Conservation (phyloP, 2,797 vertebrate species). For the Clangula hyemalis region DNA sequence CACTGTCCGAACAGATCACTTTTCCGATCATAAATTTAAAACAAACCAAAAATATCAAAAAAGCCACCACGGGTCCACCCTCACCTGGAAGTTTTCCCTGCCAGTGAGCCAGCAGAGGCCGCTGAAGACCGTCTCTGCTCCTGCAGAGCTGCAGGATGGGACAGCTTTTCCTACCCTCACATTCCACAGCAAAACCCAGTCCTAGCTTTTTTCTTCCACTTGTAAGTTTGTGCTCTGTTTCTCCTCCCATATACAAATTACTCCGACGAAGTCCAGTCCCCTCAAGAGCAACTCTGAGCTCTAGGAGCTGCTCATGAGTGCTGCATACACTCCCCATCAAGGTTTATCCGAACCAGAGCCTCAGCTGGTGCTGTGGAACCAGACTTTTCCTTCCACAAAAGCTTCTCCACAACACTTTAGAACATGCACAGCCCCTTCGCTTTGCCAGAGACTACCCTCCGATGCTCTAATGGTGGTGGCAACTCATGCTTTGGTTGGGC, state of each 20-base stretch:
- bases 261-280: neutral
- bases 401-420: neutral
- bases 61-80: neutral
- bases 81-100: neutral
- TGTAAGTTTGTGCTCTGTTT: neutral
- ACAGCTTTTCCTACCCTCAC: neutral
- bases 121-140: neutral
- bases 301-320: neutral
- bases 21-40: neutral
- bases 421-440: neutral
- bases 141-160: neutral
- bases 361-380: neutral
- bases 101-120: neutral
- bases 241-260: no score
- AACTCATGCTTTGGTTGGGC: accelerated
- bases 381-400: neutral
- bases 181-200: neutral
- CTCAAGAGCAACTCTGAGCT: neutral
- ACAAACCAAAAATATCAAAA: neutral
- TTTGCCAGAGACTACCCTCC: neutral
- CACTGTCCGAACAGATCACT: accelerated
- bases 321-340: neutral
- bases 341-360: neutral
- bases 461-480: neutral
- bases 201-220: neutral